Percentiles rank a stretch among this genome's conserved stretches.
Evolutionary conservation across 2,797 vertebrate genomes (phyloP).

Genomic region (Myotis pilosus): DNA sequence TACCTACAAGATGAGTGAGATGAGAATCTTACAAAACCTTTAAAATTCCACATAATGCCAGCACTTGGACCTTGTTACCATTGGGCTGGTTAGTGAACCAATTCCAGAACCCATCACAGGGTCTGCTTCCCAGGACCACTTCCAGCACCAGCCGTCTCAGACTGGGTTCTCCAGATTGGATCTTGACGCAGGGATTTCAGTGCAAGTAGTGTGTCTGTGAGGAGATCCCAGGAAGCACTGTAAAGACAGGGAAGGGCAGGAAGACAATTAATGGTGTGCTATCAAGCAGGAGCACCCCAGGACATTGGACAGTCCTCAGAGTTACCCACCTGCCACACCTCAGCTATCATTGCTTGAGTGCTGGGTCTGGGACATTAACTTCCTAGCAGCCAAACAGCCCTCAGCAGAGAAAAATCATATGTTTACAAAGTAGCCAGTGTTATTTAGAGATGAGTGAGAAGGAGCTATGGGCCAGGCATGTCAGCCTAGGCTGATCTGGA

Average conservation of each 20-base stretch:
- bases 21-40: neutral
- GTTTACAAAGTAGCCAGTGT: neutral
- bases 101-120: neutral
- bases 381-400: neutral
- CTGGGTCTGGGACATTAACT: neutral
- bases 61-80: neutral
- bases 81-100: fast-evolving
- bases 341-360: neutral
- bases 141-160: neutral
- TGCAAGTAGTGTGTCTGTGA: neutral
- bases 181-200: neutral
- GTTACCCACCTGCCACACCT: neutral
- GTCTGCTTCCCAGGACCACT: neutral
- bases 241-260: neutral
- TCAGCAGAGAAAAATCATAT: neutral
- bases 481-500: neutral
- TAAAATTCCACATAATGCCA: neutral
- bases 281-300: neutral
- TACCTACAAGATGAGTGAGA: neutral
- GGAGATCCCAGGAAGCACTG: neutral
- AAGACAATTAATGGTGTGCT: neutral
- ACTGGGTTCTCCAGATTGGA: neutral
- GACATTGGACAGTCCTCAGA: neutral
- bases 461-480: neutral
- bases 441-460: neutral